Evolutionary conservation across 2,888 invertebrate genomes (phyloP), one percentile per base, ranked within the genome.

Genomic region (Ischnus inquisitorius): DNA sequence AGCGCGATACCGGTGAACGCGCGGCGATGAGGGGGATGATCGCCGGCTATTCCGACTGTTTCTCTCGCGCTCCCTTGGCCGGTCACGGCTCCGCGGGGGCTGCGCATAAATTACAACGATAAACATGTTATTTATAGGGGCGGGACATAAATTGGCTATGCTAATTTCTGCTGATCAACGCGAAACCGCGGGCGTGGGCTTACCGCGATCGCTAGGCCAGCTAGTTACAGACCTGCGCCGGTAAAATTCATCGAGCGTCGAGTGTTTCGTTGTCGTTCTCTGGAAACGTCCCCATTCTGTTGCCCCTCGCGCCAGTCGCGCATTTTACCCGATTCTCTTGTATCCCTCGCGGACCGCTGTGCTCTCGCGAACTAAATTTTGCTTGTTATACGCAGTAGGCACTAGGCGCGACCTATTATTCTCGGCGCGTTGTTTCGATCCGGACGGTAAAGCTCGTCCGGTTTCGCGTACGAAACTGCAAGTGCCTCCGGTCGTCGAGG

Each of bases 51-150:
- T 71, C 48, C 46, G 68, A 34, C 25, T 60, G 28, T 68, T 62
- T 51, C 46, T 65, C 41, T 82, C 69, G 39, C 62, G 4, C 65
- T 19, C 51, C 19, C 41, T 60, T 28, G 19, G 19, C 65, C 41
- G 41, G 65, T 75, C 39, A n/a, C 62, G 46, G 51, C 39, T 79
- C 46, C 46, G 64, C 10, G 62, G 60, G 71, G 48, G 34, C 39
- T 57, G 67, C 88, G 91, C 92, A 93, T 93, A 93, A 92, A 93
- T 93, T 93, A 92, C 91, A 91, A 92, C 91, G 92, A 91, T 93
- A 92, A 92, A 93, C 92, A 92, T 91, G 92, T 93, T 92, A 93
- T 93, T 93, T 93, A 93, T 92, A 92, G 92, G 82, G 89, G 87
- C 83, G 87, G 81, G 88, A 90, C 91, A 92, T 92, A 92, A 93